Percentiles rank a stretch among this genome's conserved stretches.
Conservation (phyloP, 2,113 vertebrate species). For the Antechinus stuartii region DNA sequence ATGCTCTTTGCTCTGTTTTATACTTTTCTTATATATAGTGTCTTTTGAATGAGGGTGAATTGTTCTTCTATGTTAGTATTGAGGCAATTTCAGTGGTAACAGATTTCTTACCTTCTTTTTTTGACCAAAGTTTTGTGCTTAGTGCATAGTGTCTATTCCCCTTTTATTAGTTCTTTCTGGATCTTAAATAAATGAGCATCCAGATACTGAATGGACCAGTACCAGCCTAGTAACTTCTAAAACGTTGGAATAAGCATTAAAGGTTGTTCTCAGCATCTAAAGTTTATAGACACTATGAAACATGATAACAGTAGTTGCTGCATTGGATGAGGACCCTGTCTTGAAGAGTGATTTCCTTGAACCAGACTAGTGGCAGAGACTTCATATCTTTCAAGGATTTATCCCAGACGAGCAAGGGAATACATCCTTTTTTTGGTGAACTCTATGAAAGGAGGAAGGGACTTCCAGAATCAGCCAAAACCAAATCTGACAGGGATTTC, state of each 20-base stretch:
- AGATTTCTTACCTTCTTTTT: not conserved
- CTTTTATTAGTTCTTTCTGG: not conserved
- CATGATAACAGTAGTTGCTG: not conserved
- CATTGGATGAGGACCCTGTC: not conserved
- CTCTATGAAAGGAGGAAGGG: not conserved
- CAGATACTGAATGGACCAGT: not conserved
- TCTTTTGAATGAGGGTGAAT: not conserved
- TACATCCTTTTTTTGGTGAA: not conserved
- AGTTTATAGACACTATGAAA: not conserved
- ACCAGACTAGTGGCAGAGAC: not conserved
- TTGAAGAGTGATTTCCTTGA: not conserved
- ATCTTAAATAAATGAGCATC: not conserved
- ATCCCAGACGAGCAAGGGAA: not conserved
- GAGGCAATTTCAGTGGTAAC: not conserved
- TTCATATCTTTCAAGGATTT: not conserved
- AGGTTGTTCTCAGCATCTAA: not conserved
- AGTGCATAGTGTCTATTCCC: not conserved
- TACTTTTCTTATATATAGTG: not conserved
- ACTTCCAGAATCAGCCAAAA: not conserved
- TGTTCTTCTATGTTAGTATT: not conserved
- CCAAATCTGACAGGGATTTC: not conserved
- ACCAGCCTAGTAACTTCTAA: not conserved
- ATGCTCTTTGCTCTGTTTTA: not conserved
- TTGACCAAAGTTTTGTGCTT: not conserved
- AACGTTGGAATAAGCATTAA: not conserved